phyloP scores from a whole-genome alignment of 1,140 invertebrate genomes.

The Drosophila watanabei region DNA sequence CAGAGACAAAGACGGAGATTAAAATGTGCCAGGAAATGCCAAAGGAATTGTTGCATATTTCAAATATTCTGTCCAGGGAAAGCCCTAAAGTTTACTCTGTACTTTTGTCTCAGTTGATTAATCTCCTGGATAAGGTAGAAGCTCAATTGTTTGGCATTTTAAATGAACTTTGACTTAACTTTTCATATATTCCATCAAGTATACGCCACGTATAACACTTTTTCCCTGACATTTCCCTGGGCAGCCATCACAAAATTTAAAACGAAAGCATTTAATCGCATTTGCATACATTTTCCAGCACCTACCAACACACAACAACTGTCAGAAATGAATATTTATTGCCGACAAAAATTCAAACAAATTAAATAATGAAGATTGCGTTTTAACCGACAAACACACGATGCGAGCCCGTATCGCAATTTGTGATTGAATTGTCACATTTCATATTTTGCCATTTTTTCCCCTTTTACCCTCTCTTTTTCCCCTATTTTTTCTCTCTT shows the following conservation, averaged over 20 bases:
- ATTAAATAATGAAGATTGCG: constrained; percentile 75
- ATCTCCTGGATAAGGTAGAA: constrained; percentile 6
- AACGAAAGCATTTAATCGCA: constrained; percentile 73
- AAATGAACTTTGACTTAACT: constrained; percentile 4
- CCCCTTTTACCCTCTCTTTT: constrained; percentile 1
- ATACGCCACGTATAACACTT: constrained; percentile 23
- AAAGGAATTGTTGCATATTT: constrained; percentile 29
- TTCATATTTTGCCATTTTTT: constrained; percentile 40
- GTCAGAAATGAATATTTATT: constrained; percentile 41
- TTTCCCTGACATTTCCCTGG: constrained; percentile 15
- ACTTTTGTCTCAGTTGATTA: constrained; percentile 15
- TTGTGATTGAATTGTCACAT: constrained; percentile 77
- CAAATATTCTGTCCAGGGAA: constrained; percentile 21
- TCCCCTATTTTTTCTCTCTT: neutral
- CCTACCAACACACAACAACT: neutral
- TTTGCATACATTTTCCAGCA: constrained; percentile 65
- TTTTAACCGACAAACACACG: constrained; percentile 19
- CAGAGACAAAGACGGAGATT: constrained; percentile 30
- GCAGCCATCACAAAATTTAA: constrained; percentile 38
- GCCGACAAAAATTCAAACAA: constrained; percentile 57
- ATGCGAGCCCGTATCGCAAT: constrained; percentile 25
- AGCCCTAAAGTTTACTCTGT: neutral
- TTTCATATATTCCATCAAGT: constrained; percentile 21
- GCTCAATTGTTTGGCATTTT: constrained; percentile 30
- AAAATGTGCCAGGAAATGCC: constrained; percentile 34